Evolutionary conservation across 1,140 invertebrate species (phyloP).

Genomic region (Aphidius gifuensis): DNA sequence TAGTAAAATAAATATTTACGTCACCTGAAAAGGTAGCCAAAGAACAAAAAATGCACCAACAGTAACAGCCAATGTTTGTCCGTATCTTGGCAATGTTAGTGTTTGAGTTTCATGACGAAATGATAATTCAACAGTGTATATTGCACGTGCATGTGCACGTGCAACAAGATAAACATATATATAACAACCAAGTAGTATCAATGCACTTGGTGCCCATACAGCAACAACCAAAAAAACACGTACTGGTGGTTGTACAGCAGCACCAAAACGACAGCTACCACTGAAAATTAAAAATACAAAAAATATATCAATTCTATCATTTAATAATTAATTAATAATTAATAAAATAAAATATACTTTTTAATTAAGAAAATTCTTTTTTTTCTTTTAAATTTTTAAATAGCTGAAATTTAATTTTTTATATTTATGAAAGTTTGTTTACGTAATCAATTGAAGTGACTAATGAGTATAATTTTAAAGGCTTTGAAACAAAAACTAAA

Average conservation of each 20-base stretch:
- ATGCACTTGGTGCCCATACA: conserved; percentile 60
- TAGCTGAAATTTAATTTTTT: too few relatives aligned
- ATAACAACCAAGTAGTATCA: conserved; percentile 63
- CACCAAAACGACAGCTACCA: conserved; percentile 53
- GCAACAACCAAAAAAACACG: conserved; percentile 57
- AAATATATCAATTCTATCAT: not conserved
- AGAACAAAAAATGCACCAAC: conserved; percentile 62
- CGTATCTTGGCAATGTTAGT: conserved; percentile 57
- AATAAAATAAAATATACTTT: too few relatives aligned
- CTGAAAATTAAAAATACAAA: conserved; percentile 39
- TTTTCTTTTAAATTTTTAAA: too few relatives aligned
- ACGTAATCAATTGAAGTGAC: too few relatives aligned
- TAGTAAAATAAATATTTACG: not conserved
- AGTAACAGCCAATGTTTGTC: conserved; percentile 63
- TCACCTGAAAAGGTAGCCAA: conserved; percentile 65
- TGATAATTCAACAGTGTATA: conserved; percentile 64
- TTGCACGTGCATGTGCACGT: conserved; percentile 63
- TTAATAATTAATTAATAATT: too few relatives aligned
- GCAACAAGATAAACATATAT: conserved; percentile 67
- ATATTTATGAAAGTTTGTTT: too few relatives aligned
- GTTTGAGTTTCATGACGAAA: conserved; percentile 56
- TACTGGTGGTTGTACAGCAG: conserved; percentile 52
- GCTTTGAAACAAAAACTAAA: too few relatives aligned
- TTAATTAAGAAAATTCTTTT: too few relatives aligned
- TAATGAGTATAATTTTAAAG: too few relatives aligned